phyloP scores from a whole-genome alignment of 35 echinoderm and acorn worm genomes.

The Diadema setosum region DNA sequence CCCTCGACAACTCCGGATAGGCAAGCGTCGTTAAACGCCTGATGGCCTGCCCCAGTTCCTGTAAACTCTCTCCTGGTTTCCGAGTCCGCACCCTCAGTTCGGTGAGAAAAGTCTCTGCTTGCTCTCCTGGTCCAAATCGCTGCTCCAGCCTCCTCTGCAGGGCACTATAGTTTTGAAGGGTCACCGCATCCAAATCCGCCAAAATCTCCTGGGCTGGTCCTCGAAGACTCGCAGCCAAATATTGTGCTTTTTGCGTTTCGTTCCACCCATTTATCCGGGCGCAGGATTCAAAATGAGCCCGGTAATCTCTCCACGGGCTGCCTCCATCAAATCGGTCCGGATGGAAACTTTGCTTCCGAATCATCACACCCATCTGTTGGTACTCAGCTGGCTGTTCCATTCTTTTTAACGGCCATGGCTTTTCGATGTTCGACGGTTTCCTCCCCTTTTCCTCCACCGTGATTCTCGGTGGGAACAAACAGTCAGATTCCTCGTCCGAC shows the following conservation, averaged over 20 bases:
- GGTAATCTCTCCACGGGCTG: not conserved
- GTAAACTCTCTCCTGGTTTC: not conserved
- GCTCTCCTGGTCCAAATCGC: conserved; percentile 15
- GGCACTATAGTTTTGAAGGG: not conserved
- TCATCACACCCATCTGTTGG: too few species aligned
- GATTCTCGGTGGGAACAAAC: too few species aligned
- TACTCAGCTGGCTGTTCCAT: too few species aligned
- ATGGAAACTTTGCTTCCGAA: too few species aligned
- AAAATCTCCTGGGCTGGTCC: not conserved
- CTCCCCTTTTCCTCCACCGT: too few species aligned
- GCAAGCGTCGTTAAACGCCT: not conserved
- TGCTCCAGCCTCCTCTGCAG: not conserved
- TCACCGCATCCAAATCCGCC: not conserved
- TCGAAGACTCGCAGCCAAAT: not conserved
- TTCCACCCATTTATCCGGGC: not conserved
- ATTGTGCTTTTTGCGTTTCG: not conserved
- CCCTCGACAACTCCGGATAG: not conserved
- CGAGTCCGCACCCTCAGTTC: not conserved
- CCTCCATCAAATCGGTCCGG: not conserved
- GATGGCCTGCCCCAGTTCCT: not conserved
- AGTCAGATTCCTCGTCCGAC: too few species aligned
- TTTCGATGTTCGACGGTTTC: too few species aligned
- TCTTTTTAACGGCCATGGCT: too few species aligned
- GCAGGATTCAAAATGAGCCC: conserved; percentile 4
- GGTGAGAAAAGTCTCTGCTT: not conserved